Conservation (phyloP, 2,888 invertebrate genomes). For the Sarcophaga rosellei region DNA sequence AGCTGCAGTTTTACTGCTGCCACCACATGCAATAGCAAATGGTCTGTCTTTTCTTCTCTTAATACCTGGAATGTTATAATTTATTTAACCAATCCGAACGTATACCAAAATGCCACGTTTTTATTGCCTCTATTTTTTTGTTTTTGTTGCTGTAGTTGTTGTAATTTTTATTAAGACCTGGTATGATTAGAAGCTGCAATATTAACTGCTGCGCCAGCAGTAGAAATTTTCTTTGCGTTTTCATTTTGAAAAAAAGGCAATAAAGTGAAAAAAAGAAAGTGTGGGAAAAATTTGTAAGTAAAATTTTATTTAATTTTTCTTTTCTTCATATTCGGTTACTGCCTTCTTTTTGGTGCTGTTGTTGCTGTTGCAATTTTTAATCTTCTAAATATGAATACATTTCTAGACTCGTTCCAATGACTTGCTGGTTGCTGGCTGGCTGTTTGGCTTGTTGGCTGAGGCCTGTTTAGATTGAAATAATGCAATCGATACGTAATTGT, state of each 20-base stretch:
- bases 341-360: neutral
- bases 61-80: slow-evolving; percentile 68
- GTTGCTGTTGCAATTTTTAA: slow-evolving; percentile 45
- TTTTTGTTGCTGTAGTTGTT: neutral
- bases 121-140: neutral
- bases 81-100: slow-evolving; percentile 64
- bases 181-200: slow-evolving; percentile 57
- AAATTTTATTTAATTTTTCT: slow-evolving; percentile 56
- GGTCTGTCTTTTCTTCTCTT: slow-evolving; percentile 2
- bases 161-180: slow-evolving; percentile 39
- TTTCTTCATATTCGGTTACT: neutral
- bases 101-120: slow-evolving; percentile 20
- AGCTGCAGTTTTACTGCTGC: slow-evolving; percentile 35
- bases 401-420: neutral
- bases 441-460: neutral
- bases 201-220: slow-evolving; percentile 32
- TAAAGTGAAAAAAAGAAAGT: slow-evolving; percentile 63
- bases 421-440: slow-evolving; percentile 3
- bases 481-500: slow-evolving; percentile 60
- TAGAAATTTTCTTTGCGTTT: slow-evolving; percentile 40
- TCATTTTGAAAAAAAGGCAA: neutral
- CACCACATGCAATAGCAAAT: slow-evolving; percentile 59
- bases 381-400: slow-evolving; percentile 61
- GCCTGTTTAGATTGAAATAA: slow-evolving; percentile 47
- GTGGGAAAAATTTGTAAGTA: slow-evolving; percentile 68